Conservation (phyloP, 2,888 invertebrate species). For the Apotomis betuletana region DNA sequence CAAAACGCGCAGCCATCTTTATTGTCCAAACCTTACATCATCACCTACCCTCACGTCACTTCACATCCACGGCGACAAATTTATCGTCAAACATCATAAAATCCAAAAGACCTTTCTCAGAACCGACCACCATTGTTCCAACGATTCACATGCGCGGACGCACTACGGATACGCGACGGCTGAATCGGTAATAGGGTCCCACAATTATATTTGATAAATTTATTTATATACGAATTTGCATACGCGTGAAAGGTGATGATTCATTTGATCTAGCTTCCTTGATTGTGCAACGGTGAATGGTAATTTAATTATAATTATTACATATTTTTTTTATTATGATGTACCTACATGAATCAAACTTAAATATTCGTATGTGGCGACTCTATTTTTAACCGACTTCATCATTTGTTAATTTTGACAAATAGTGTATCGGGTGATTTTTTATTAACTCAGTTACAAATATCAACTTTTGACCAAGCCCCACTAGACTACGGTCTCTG, state of each 20-base stretch:
- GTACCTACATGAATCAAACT: too few species aligned
- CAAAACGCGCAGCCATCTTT: background rate
- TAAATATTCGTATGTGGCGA: too few species aligned
- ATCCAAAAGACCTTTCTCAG: conserved; percentile 72
- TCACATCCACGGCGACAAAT: conserved; percentile 44
- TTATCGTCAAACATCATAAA: conserved; percentile 77
- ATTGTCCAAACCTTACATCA: conserved; percentile 19
- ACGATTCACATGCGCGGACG: conserved; percentile 76
- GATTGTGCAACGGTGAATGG: conserved; percentile 18
- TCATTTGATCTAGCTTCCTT: conserved; percentile 36
- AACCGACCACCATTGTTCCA: conserved; percentile 80
- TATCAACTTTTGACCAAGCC: too few species aligned
- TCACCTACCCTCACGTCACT: conserved; percentile 26
- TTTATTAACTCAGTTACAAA: too few species aligned
- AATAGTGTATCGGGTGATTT: too few species aligned
- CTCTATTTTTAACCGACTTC: too few species aligned
- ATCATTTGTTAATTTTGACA: too few species aligned
- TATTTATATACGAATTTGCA: conserved; percentile 78
- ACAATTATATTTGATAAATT: conserved; percentile 83
- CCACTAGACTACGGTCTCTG: too few species aligned
- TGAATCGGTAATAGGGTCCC: conserved; percentile 80
- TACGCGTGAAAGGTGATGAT: conserved; percentile 66
- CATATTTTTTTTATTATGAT: too few species aligned
- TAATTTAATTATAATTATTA: background rate
- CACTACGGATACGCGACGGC: conserved; percentile 77